These are phyloP conservation scores for Stegodyphus dumicola DNA, from an alignment of 1,140 invertebrate genomes.

Conservation along the genomic window DNA sequence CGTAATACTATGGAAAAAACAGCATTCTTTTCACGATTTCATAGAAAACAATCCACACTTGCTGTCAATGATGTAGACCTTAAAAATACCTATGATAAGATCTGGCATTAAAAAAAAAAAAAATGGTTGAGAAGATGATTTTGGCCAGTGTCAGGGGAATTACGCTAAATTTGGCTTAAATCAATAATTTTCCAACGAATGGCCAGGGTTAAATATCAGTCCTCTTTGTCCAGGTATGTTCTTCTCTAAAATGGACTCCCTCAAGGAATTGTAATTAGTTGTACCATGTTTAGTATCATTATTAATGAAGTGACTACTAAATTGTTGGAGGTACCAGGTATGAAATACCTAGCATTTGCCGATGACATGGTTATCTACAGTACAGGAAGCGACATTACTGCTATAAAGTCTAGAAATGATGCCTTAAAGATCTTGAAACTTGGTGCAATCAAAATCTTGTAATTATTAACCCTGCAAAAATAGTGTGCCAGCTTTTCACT, in stretches of 20 bases:
- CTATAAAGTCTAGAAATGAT: too few species aligned
- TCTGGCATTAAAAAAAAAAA: not conserved
- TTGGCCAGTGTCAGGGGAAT: not conserved
- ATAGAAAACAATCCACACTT: too few species aligned
- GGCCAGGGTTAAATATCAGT: slow-evolving; percentile 7
- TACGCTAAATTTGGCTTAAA: slow-evolving; percentile 24
- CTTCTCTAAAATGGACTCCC: slow-evolving; percentile 7
- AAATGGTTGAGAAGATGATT: slow-evolving; percentile 1
- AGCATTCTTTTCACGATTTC: too few species aligned
- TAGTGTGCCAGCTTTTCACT: too few species aligned
- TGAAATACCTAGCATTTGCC: slow-evolving; percentile 5
- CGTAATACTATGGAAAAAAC: not conserved
- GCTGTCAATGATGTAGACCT: too few species aligned
- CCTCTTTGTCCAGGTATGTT: slow-evolving; percentile 5
- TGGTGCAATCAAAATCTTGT: too few species aligned
- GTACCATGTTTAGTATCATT: slow-evolving; percentile 9
- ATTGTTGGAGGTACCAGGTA: not conserved
- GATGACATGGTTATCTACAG: too few species aligned
- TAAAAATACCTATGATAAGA: too few species aligned
- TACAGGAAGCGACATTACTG: too few species aligned
- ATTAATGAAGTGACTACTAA: slow-evolving; percentile 14
- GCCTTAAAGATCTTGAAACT: too few species aligned
- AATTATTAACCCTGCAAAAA: too few species aligned
- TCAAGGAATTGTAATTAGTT: slow-evolving; percentile 20
- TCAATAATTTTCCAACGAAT: slow-evolving; percentile 9